Evolutionary conservation across 2,888 invertebrate genomes (phyloP).

Genomic region (Eugnorisma glareosa): DNA sequence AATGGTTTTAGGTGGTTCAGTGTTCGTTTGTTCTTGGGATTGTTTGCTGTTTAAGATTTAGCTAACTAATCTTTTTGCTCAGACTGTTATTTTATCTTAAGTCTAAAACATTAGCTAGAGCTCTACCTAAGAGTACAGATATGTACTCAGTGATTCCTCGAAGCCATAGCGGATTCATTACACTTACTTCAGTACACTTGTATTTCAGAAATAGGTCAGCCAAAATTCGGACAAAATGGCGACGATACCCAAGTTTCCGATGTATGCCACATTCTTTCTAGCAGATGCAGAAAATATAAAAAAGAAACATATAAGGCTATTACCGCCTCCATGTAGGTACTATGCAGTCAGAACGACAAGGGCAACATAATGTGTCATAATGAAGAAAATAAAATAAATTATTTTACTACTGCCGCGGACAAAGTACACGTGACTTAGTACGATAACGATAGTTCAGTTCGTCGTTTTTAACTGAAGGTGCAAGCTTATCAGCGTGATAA

Average conservation of each 20-base stretch:
- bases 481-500: constrained; percentile 35
- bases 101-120: not conserved
- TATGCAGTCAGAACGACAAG: not conserved
- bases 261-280: not conserved
- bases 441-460: constrained; percentile 7
- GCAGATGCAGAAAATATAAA: not conserved
- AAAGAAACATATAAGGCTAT: too few relatives aligned
- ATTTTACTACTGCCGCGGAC: not conserved
- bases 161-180: not conserved
- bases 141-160: not conserved
- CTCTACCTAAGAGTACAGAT: not conserved
- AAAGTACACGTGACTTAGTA: constrained; percentile 3
- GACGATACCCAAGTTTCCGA: not conserved
- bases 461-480: constrained; percentile 11
- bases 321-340: not conserved
- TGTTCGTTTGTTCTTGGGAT: constrained; percentile 2
- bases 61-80: not conserved
- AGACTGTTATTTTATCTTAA: too few relatives aligned
- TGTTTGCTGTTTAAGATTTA: constrained; percentile 7
- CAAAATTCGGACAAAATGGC: not conserved
- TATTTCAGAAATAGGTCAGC: not conserved
- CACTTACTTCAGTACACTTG: not conserved
- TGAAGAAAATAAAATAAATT: constrained; percentile 4
- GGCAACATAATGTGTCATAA: not conserved
- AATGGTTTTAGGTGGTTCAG: not conserved